A percentile compares a stretch with the other conserved stretches of the same genome.
Evolutionary conservation across 2,113 vertebrate species (phyloP).

Genomic region (Aramus guarauna): DNA sequence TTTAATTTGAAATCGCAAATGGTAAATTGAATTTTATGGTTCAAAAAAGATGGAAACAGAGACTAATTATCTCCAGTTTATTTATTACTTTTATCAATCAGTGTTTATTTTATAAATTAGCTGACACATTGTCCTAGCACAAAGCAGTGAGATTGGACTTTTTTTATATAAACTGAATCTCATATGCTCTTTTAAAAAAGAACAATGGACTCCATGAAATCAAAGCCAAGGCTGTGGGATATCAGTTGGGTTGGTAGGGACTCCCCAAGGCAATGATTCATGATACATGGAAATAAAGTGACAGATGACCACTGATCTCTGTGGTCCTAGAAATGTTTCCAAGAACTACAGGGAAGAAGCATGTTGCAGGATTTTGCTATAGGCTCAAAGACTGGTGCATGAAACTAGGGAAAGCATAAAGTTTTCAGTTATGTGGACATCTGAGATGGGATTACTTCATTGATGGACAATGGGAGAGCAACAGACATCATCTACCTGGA

Average conservation of each 20-base stretch:
- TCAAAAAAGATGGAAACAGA: constrained; percentile 70
- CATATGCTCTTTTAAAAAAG: background rate
- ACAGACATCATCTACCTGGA: too few relatives aligned
- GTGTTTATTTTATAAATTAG: constrained; percentile 62
- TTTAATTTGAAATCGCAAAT: constrained; percentile 73
- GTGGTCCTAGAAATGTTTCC: background rate
- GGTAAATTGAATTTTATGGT: constrained; percentile 63
- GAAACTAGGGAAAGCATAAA: background rate
- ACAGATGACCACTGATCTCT: background rate
- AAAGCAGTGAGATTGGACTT: background rate
- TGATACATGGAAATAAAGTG: background rate
- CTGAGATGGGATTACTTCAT: too few relatives aligned
- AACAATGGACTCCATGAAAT: background rate
- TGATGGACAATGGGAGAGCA: too few relatives aligned
- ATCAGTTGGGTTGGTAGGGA: background rate
- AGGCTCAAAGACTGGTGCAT: background rate
- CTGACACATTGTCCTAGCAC: background rate
- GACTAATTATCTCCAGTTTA: constrained; percentile 71
- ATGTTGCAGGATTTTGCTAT: background rate
- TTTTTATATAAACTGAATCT: background rate
- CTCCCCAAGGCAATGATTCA: background rate
- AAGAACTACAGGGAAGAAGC: background rate
- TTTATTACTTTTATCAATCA: constrained; percentile 48
- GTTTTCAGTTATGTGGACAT: background rate
- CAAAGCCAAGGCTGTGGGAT: background rate